Evolutionary conservation across 1,140 invertebrate genomes (phyloP).

Genomic region (Trissolcus basalis): DNA sequence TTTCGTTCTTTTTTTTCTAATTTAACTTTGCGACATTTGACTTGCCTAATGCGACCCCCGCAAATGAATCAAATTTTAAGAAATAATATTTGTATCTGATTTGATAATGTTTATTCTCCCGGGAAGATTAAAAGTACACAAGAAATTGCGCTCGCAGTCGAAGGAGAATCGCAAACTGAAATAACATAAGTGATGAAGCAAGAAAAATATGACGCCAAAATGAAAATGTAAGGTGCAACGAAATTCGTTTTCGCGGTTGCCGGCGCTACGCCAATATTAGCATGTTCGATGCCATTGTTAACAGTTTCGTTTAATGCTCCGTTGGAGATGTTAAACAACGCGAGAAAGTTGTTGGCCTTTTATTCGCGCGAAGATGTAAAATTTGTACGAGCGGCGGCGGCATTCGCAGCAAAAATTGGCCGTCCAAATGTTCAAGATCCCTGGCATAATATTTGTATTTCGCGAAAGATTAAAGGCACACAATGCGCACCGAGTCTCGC

Average conservation of each 20-base stretch:
- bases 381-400: background rate
- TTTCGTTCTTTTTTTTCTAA: too few relatives aligned
- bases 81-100: conserved; percentile 50
- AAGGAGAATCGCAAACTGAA: conserved; percentile 53
- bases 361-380: conserved; percentile 22
- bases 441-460: conserved; percentile 50
- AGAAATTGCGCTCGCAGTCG: conserved; percentile 26
- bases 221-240: conserved; percentile 40
- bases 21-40: background rate
- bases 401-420: conserved; percentile 15
- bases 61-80: conserved; percentile 24
- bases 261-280: conserved; percentile 11
- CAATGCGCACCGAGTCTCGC: conserved; percentile 23
- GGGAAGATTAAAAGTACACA: conserved; percentile 46
- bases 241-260: conserved; percentile 23
- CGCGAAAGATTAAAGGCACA: conserved; percentile 43
- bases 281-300: conserved; percentile 30
- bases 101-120: conserved; percentile 44
- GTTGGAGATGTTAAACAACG: conserved; percentile 22
- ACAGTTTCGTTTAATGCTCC: conserved; percentile 32
- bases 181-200: conserved; percentile 52
- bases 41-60: conserved; percentile 18
- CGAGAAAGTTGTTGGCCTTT: conserved; percentile 25
- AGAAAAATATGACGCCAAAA: conserved; percentile 52
- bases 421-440: conserved; percentile 31